Evolutionary conservation across 1,140 invertebrate genomes (phyloP), one percentile per base, ranked within the genome.

Genomic region (Aphaenogaster rudis): DNA sequence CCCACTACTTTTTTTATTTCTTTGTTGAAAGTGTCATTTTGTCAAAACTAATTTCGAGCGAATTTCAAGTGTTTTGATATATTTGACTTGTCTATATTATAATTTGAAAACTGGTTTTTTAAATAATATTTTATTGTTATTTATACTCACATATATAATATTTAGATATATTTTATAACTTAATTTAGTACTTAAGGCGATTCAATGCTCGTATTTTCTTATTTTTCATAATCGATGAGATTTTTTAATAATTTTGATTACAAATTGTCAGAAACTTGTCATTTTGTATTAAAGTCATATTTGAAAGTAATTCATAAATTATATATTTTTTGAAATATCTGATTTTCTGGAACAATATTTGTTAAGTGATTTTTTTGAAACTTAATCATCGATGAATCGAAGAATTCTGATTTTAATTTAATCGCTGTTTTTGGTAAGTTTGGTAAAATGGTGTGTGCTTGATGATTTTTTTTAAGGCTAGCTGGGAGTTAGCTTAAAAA

Each of bases 401-500:
- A 4, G 3, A 48, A 5, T n/a, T 78, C n/a, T 45, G 15, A 78
- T 64, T 48, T 48, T 13, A 42, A 48, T 45, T 64, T 48, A 48
- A 79, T 45, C 33, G 28, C 3, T 63, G 15, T 63, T 48, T 66
- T 66, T 33, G 11, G 3, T 66, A 36, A 79, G 33, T 66, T 66
- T 52, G 11, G n/a, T 33, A 81, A 57, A 71, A 81, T 28, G 28
- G 13, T 36, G 13, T 8, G 36, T 57, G 79, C 11, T 59, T 57
- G 33, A 39, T 71, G 21, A 81, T 57, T 81, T 81, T 79, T 81
- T 71, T 66, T 21, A 48, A 11, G 48, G 8, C 17, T 48, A 54
- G 33, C 39, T 28, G 1, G 17, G 45, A 76, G 57, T 78, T 86
- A 79, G 54, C 33, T 67, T 57, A 76, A 71, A 80, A 80, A 74